Evolutionary conservation across 2,888 invertebrate species (phyloP).

Genomic region (Parthenolecanium corni): DNA sequence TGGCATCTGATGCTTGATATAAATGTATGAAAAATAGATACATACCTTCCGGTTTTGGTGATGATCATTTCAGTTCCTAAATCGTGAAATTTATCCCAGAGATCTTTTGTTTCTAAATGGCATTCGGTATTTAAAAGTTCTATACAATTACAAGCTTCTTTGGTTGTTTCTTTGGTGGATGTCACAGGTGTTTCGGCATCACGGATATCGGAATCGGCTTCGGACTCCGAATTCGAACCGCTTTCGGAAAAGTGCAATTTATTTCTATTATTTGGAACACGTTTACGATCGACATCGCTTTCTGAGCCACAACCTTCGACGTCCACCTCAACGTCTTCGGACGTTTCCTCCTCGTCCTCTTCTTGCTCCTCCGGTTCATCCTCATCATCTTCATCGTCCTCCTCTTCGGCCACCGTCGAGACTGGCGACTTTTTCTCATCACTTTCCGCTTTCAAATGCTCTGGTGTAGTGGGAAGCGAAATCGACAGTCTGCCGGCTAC

Average conservation of each 20-base stretch:
- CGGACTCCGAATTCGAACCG: constrained; percentile 19
- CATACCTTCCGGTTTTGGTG: constrained; percentile 36
- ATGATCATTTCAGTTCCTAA: constrained; percentile 36
- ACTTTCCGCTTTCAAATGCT: constrained; percentile 5
- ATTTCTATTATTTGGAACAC: constrained; percentile 5
- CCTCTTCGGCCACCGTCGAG: not conserved
- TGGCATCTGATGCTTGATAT: too few species aligned
- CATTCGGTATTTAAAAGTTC: constrained; percentile 55
- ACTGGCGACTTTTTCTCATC: constrained; percentile 7
- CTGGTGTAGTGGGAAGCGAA: constrained; percentile 16
- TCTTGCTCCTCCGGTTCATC: constrained; percentile 5
- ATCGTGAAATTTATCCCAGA: constrained; percentile 35
- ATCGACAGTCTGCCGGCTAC: constrained; percentile 23
- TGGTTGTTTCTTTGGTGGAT: constrained; percentile 18
- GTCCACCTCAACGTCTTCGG: constrained; percentile 22
- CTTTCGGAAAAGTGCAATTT: constrained; percentile 14
- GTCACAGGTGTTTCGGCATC: constrained; percentile 19
- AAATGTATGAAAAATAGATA: too few species aligned
- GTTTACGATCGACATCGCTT: constrained; percentile 15
- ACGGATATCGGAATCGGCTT: constrained; percentile 15
- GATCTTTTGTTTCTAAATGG: constrained; percentile 64
- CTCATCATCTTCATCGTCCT: constrained; percentile 16
- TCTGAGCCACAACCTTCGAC: constrained; percentile 24
- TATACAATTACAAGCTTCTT: constrained; percentile 47
- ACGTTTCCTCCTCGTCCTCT: constrained; percentile 21